phyloP scores from a whole-genome alignment of 2,113 vertebrate species.

The Nothocercus julius region DNA sequence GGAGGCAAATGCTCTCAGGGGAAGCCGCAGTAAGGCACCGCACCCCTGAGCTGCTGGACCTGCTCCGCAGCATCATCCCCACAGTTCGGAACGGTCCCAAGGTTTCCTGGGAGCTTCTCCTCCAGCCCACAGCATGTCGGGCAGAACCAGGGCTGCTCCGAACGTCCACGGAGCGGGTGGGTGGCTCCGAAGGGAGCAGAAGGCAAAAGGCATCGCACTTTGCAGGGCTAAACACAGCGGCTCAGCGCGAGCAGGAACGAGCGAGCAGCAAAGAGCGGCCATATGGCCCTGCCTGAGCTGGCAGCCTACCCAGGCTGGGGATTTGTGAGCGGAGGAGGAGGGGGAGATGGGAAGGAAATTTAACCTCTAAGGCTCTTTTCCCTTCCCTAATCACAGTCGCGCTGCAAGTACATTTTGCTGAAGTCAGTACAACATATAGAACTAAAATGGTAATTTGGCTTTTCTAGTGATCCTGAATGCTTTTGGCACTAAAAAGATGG shows the following conservation, averaged over 20 bases:
- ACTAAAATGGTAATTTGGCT: not conserved
- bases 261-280: not conserved
- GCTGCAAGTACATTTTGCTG: accelerated
- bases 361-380: not conserved
- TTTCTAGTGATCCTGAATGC: not conserved
- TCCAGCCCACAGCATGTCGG: conserved; percentile 13
- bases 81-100: not conserved
- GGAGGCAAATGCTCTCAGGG: not conserved
- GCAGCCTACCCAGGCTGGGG: not conserved
- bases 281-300: not conserved
- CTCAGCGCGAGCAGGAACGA: not conserved
- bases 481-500: not conserved
- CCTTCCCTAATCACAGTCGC: not conserved
- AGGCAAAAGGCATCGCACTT: no score
- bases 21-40: not conserved
- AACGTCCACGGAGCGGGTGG: no score
- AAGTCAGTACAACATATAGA: accelerated
- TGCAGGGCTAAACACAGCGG: not conserved
- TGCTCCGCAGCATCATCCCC: conserved; percentile 5
- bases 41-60: not conserved
- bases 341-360: not conserved
- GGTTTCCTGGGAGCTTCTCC: not conserved
- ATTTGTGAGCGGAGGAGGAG: not conserved
- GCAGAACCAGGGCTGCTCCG: not conserved
- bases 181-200: no score